Conservation (phyloP, 2,888 invertebrate genomes). For the Platycnemis pennipes region DNA sequence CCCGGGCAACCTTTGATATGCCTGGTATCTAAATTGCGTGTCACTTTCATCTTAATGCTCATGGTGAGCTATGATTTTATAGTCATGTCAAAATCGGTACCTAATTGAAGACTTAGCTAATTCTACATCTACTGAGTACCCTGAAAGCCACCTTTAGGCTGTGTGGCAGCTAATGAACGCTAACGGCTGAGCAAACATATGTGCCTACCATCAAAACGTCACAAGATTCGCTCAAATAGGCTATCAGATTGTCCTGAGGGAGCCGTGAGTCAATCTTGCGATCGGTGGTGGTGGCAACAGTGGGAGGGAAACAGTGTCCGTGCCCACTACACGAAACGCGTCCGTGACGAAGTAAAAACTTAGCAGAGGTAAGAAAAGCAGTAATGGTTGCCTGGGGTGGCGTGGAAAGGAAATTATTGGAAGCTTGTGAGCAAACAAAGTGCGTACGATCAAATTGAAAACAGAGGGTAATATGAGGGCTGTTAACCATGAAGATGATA, state of each 20-base stretch:
- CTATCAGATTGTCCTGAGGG: slow-evolving; percentile 22
- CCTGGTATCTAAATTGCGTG: not conserved
- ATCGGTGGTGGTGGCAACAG: not conserved
- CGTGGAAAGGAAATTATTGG: no score
- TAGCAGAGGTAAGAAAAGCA: not conserved
- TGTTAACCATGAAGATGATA: no score
- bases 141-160: no score
- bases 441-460: no score
- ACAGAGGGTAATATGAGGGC: not conserved
- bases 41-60: not conserved
- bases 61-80: not conserved
- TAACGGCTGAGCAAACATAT: not conserved
- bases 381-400: not conserved
- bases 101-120: no score
- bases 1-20: no score
- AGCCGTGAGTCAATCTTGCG: not conserved
- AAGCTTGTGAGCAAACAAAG: no score
- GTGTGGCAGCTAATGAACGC: not conserved
- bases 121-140: no score
- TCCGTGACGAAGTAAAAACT: not conserved
- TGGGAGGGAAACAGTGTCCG: not conserved
- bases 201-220: not conserved
- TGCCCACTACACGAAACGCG: not conserved
- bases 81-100: not conserved
- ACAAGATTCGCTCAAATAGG: not conserved